Conservation (phyloP, 1,140 invertebrate species). For the Drosophila kepulauana region DNA sequence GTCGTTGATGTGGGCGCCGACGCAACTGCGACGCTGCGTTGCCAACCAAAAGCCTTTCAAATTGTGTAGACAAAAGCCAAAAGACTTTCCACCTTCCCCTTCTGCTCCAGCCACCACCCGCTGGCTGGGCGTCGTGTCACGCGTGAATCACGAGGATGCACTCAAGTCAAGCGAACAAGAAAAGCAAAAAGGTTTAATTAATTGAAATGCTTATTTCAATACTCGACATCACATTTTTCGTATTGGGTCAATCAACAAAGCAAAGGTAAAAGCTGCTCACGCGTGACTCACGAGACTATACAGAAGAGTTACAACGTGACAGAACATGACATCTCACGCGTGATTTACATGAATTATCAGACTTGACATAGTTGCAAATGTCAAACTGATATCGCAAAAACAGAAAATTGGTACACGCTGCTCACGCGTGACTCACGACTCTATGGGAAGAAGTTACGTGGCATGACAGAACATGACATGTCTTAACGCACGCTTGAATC, state of each 20-base stretch:
- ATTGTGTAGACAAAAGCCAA: too few relatives aligned
- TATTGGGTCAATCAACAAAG: background rate
- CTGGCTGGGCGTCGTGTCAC: constrained; percentile 27
- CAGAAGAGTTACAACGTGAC: too few relatives aligned
- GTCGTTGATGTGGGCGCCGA: constrained; percentile 26
- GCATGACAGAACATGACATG: too few relatives aligned
- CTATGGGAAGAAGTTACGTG: too few relatives aligned
- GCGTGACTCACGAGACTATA: background rate
- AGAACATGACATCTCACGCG: too few relatives aligned
- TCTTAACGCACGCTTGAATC: too few relatives aligned
- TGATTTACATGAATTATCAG: too few relatives aligned
- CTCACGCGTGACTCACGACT: constrained; percentile 9
- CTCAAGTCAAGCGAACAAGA: background rate
- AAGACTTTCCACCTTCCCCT: too few relatives aligned
- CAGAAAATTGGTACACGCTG: background rate
- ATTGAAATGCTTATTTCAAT: constrained; percentile 9
- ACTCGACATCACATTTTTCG: background rate
- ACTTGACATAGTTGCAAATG: too few relatives aligned
- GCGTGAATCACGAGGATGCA: constrained; percentile 39
- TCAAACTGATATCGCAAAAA: background rate
- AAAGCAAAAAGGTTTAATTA: constrained; percentile 18
- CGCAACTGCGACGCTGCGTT: constrained; percentile 8
- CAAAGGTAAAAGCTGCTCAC: background rate
- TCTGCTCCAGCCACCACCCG: too few relatives aligned
- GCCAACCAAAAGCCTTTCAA: constrained; percentile 6